phyloP scores from a whole-genome alignment of 2,797 vertebrate genomes.

The Helarctos malayanus region DNA sequence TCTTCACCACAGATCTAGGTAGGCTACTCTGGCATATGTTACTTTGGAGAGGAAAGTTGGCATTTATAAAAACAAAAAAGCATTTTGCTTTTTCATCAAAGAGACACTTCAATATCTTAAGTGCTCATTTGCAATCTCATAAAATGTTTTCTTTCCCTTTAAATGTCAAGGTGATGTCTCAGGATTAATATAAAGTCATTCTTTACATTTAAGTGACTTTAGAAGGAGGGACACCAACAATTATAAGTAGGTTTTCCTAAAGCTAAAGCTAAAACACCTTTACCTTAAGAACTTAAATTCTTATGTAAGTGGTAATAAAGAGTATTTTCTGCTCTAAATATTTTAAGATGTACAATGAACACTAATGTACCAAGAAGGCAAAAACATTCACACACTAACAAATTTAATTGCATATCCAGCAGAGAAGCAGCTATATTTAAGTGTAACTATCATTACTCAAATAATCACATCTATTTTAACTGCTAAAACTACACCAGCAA shows the following conservation, averaged over 20 bases:
- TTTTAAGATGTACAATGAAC: conserved; percentile 28
- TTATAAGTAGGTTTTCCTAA: conserved; percentile 62
- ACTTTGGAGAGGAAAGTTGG: not conserved
- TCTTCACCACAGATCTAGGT: not conserved
- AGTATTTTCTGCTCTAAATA: conserved; percentile 40
- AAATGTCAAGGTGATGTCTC: conserved; percentile 76
- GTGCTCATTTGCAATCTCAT: conserved; percentile 51
- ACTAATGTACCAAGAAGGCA: not conserved
- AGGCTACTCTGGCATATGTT: not conserved
- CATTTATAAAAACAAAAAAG: conserved; percentile 60
- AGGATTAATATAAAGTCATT: conserved; percentile 83
- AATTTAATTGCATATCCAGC: not conserved
- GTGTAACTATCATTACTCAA: conserved; percentile 26
- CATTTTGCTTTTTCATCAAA: not conserved
- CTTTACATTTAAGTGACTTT: conserved; percentile 77
- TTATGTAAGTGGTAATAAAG: not conserved
- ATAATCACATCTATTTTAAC: conserved; percentile 51
- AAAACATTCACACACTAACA: not conserved
- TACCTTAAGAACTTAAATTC: conserved; percentile 46
- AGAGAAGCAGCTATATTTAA: conserved; percentile 24
- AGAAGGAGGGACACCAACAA: conserved; percentile 79
- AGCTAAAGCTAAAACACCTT: conserved; percentile 50
- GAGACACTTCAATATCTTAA: conserved; percentile 45
- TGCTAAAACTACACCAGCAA: not conserved
- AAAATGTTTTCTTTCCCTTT: conserved; percentile 77